These are phyloP conservation scores for Copidosoma floridanum DNA, from an alignment of 1,140 invertebrate species.

Conservation along the genomic window DNA sequence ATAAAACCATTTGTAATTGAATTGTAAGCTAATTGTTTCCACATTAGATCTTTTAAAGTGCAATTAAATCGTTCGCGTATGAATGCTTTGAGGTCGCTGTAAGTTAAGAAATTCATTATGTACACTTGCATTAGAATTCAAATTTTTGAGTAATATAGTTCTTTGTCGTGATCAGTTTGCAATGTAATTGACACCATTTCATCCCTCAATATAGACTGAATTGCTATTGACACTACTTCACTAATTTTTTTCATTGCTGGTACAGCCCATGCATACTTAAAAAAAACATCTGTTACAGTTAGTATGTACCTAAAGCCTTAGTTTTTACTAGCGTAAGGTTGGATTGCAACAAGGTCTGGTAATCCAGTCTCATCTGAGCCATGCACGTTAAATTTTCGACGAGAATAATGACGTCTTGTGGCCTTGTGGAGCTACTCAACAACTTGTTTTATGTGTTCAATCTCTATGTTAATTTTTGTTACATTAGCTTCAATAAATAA, in stretches of 20 bases:
- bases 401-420: conserved; percentile 1
- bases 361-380: background rate
- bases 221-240: conserved; percentile 16
- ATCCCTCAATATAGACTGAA: background rate
- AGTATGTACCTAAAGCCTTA: conserved; percentile 46
- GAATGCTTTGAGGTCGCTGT: no score
- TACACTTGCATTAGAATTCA: no score
- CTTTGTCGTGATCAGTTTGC: no score
- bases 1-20: no score
- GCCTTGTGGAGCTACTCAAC: background rate
- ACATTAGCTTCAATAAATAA: no score
- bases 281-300: conserved; percentile 44
- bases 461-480: no score
- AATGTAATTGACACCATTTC: conserved; percentile 5
- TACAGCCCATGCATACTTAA: conserved; percentile 42
- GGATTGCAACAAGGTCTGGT: conserved; percentile 37
- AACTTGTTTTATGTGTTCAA: background rate
- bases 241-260: conserved; percentile 40
- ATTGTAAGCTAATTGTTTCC: no score
- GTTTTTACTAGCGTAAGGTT: conserved; percentile 42
- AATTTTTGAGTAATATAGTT: no score
- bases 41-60: no score
- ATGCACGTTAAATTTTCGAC: background rate
- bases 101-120: no score
- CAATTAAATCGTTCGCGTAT: no score